Evolutionary conservation across 2,797 vertebrate genomes (phyloP).

Genomic region (Schizopygopsis pylzovi): DNA sequence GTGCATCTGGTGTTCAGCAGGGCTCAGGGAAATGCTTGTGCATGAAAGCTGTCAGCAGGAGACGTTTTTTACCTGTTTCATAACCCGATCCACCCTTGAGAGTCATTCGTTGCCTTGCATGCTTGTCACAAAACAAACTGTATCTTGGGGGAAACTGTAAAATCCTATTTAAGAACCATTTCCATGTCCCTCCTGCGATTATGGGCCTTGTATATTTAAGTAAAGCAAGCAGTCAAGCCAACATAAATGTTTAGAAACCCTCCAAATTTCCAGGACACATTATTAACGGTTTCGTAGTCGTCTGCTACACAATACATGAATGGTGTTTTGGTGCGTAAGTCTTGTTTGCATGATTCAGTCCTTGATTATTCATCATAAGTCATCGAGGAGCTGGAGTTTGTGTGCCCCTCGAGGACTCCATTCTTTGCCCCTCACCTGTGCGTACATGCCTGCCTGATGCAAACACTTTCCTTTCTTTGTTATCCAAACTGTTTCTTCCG

Average conservation of each 20-base stretch:
- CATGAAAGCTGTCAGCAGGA: conserved; percentile 29
- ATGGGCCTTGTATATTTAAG: conserved; percentile 23
- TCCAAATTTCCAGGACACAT: conserved; percentile 33
- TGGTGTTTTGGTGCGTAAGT: conserved; percentile 15
- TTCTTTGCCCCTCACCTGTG: conserved; percentile 71
- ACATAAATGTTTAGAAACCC: conserved; percentile 42
- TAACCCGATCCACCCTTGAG: conserved; percentile 41
- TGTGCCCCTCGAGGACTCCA: conserved; percentile 51
- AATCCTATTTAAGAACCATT: conserved; percentile 20
- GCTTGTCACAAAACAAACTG: conserved; percentile 35
- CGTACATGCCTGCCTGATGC: conserved; percentile 71
- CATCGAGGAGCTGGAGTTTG: conserved; percentile 23
- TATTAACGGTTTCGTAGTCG: conserved; percentile 27
- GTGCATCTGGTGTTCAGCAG: conserved; percentile 18
- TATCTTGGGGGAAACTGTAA: conserved; percentile 38
- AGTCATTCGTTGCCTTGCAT: conserved; percentile 34
- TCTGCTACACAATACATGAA: conserved; percentile 28
- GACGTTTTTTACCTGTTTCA: not conserved
- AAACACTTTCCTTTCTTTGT: conserved; percentile 82
- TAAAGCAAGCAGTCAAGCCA: conserved; percentile 28
- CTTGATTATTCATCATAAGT: conserved; percentile 26
- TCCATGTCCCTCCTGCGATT: conserved; percentile 44
- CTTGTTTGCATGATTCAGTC: conserved; percentile 26
- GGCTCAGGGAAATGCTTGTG: conserved; percentile 7
- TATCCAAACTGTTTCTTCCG: conserved; percentile 73